Base-by-base conservation (phyloP, 1,140 invertebrate species). In the Holotrichia oblita region DNA sequence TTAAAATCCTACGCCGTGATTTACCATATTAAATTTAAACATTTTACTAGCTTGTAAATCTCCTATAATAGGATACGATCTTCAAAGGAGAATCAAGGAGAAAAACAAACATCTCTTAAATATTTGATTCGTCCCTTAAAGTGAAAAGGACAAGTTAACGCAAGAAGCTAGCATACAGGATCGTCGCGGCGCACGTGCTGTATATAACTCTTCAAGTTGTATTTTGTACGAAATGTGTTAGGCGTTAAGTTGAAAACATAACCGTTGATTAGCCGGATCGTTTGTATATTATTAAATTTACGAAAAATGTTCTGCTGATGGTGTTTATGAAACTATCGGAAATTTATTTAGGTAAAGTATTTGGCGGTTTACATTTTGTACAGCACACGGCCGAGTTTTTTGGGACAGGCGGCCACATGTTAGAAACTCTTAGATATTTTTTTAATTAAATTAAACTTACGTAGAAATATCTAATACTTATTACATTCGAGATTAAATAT, bases 261-360 rank as follows among this genome's bases (percentile, higher is more conserved):
- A 17, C 17, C 17, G 48, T 55, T 55, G 48, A 55, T 55, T 55
- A 17, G n/a, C 17, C 14, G n/a, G 48, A 55, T 55, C 48, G 48
- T 55, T 55, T 55, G 48, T 55, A 55, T 55, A 55, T 55, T 55
- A 55, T 55, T 55, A 55, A 55, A 17, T 55, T 55, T 55, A 55
- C 48, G 14, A 55, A 17, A 17, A 55, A 55, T 17, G 48, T 55
- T 55, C 14, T 55, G 48, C 17, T 55, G 48, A 55, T 55, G 14
- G 48, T 55, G 14, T 55, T 55, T 17, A 17, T 14, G n/a, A 55
- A 55, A 55, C 48, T 14, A 17, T 17, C 48, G 48, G 48, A 55
- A 55, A 55, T 55, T 55, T 55, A 55, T 55, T 17, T 14, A 55
- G 48, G 48, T 55, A 55, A 55, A 55, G 48, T 17, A 55, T 55